phyloP scores from a whole-genome alignment of 2,113 vertebrate genomes.

The Anhinga rufa region DNA sequence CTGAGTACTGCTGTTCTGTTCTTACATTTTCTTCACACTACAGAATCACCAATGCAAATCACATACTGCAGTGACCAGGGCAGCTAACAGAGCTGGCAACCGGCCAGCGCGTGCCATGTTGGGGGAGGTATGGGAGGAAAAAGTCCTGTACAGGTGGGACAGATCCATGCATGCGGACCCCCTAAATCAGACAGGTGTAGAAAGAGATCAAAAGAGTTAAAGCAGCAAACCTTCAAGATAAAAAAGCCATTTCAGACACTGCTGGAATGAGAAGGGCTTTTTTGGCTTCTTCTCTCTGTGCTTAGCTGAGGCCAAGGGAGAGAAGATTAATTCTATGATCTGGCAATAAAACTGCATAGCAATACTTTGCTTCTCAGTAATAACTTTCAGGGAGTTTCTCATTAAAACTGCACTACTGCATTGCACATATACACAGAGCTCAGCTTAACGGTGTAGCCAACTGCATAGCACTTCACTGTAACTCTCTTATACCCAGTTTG shows the following conservation, averaged over 20 bases:
- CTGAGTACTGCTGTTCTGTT: neutral
- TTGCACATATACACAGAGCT: neutral
- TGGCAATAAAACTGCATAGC: conserved; percentile 29
- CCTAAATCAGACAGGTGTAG: neutral
- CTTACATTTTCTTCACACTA: neutral
- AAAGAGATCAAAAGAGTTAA: neutral
- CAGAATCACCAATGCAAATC: neutral
- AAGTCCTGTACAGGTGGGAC: neutral
- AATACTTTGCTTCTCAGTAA: neutral
- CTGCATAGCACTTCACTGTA: neutral
- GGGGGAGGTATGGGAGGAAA: neutral
- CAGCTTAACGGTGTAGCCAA: neutral
- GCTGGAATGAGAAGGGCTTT: neutral
- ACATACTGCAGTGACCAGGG: neutral
- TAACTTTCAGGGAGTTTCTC: conserved; percentile 46
- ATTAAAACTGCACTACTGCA: conserved; percentile 30
- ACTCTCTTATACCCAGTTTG: neutral
- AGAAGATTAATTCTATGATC: conserved; percentile 25
- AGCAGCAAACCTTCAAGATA: neutral
- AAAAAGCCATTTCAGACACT: neutral
- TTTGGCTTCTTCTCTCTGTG: neutral
- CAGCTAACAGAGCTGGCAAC: neutral
- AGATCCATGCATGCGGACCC: neutral
- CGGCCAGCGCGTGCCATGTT: neutral
- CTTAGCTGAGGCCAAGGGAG: neutral